Evolutionary conservation across 2,888 invertebrate genomes (phyloP), one percentile per base, ranked within the genome.

Genomic region (Gymnoscelis rufifasciata): DNA sequence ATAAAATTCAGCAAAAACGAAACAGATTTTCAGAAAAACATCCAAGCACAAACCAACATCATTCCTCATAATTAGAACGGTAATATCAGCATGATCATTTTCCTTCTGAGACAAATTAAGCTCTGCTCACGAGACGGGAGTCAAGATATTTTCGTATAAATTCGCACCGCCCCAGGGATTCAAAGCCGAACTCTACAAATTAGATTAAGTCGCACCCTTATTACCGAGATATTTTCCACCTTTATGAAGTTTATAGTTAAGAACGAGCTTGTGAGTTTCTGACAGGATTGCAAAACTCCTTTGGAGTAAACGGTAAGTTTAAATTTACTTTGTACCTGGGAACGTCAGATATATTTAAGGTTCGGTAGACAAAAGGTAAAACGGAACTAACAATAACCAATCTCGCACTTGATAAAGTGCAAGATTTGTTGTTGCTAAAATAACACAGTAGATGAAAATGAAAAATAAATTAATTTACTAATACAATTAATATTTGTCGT

Each of bases 91-190:
- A 38, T 49, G 47, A 56, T 56, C 56, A 56, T 54, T 49, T 58
- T 52, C 54, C 52, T 56, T 57, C 54, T 48, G 54, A 59, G 54
- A 54, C 48, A 55, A 52, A 55, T 54, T 55, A 55, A 45, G 41
- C 50, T 39, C 43, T 47, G 38, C 52, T 44, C 50, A 45, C 50
- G 50, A 51, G 54, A 47, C 35, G 11, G 54, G 56, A 51, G 55
- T 49, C 33, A 50, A 46, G 52, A 51, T 54, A 59, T 54, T 57
- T 56, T 54, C 46, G 35, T 23, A 42, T 38, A 46, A 59, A 61
- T 58, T 59, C 59, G 56, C 59, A 51, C 43, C 38, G 30, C 59
- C 56, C 37, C 7, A 5, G 54, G 53, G 61, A 57, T 47, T 54
- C 43, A 47, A 57, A 57, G 47, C 52, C 45, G 49, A 53, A 46